These are phyloP conservation scores for Halichoeres trimaculatus DNA, from an alignment of 2,113 vertebrate genomes.

Conservation along the genomic window DNA sequence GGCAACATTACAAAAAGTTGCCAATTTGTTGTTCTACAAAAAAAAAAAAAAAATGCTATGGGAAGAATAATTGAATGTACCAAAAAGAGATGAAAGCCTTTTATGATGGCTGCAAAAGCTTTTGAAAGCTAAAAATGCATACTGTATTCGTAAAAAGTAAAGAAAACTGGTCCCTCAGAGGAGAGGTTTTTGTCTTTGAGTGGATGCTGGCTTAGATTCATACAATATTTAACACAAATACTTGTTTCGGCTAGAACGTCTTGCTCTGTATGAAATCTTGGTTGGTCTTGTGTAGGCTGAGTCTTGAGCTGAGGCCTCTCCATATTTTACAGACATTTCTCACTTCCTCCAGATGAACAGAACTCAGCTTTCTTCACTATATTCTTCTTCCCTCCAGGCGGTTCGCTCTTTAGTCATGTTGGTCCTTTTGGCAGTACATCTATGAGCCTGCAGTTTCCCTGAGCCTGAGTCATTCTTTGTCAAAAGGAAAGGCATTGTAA, in stretches of 20 bases:
- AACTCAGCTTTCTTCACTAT: neutral
- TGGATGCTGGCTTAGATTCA: constrained; percentile 2
- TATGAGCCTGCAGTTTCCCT: neutral
- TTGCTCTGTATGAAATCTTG: neutral
- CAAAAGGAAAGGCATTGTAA: neutral
- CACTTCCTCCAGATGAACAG: neutral
- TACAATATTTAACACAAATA: neutral
- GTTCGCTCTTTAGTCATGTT: neutral
- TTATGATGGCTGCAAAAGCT: constrained; percentile 2
- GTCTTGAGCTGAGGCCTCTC: neutral
- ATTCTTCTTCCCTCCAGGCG: neutral
- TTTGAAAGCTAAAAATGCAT: constrained; percentile 32
- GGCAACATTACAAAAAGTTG: neutral
- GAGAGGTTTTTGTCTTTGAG: neutral
- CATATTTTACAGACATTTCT: neutral
- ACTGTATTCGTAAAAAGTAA: constrained; percentile 28
- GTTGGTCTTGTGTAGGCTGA: neutral
- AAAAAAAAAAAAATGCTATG: neutral
- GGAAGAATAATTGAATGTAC: neutral
- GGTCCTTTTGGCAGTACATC: neutral
- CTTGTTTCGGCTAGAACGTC: neutral
- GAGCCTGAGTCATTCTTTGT: neutral
- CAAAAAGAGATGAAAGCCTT: constrained; percentile 41
- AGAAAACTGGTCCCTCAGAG: constrained; percentile 12
- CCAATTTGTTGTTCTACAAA: neutral